Base-by-base conservation (phyloP, 2,113 vertebrate genomes). In the Himantopus leucocephalus region DNA sequence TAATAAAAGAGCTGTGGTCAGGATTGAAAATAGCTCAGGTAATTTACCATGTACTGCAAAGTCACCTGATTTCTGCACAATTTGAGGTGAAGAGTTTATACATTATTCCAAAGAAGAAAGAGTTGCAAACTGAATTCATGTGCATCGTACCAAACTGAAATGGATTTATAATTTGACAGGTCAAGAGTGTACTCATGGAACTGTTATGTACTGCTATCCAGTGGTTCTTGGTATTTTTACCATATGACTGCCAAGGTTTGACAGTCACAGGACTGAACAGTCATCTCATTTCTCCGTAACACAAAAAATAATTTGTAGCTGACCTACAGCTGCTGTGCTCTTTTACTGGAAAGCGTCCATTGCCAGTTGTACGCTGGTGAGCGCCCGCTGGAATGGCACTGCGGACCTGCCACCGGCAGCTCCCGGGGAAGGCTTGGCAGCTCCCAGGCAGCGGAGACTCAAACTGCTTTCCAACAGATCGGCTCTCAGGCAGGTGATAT, bases 81-180 rank as follows among this genome's bases (percentile, higher is more conserved):
- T 95, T 92, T 59, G 62, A 93, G 86, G 93, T 80, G 88, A 95
- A 94, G 95, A 92, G 92, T 88, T 95, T 50, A 91, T 24, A 80
- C 66, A 63, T 92, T 94, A 96, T 93, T 97, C 88, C 91, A 89
- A 88, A 93, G 92, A 91, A 97, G 89, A 90, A 81, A 66, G 62
- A 91, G 90, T 17, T 92, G 88, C 84, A 97, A 95, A 77, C 84
- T 75, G 96, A 96, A 91, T 66, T 92, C 27, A 41, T 77, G 95
- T 92, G 96, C 86, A 71, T 93, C 56, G 37, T 87, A 92, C 76
- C 94, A 74, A 91, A 62, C 89, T 73, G 78, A 80, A 90, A 80
- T 59, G 91, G 92, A 94, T 97, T 96, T 94, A 34, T 32, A 97
- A 92, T 95, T 92, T 88, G 77, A 85, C 82, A 97, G 88, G 74